Conservation (phyloP, 2,797 vertebrate species). For the Siniperca obscura region DNA sequence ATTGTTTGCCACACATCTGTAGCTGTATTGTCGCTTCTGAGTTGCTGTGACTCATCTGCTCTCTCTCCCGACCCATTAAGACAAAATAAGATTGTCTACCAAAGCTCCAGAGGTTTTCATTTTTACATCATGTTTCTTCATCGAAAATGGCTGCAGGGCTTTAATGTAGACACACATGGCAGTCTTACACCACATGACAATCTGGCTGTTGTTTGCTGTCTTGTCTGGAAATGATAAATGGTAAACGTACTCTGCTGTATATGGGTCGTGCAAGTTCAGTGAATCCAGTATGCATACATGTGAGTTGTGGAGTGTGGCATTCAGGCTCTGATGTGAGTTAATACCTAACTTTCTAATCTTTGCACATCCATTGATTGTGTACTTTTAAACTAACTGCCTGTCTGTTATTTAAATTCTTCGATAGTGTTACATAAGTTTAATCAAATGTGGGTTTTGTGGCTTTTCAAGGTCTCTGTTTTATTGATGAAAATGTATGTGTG, state of each 20-base stretch:
- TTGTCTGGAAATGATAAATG: constrained; percentile 67
- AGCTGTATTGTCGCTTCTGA: neutral
- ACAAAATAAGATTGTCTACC: constrained; percentile 12
- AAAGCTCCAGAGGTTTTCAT: constrained; percentile 14
- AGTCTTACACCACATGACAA: constrained; percentile 7
- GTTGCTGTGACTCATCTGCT: constrained; percentile 1
- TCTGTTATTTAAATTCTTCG: neutral
- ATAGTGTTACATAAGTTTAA: constrained; percentile 5
- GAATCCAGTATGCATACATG: constrained; percentile 3
- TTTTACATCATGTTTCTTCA: neutral
- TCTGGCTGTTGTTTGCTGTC: constrained; percentile 60
- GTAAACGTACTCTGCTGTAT: constrained; percentile 17
- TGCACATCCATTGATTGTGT: constrained; percentile 15
- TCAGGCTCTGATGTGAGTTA: constrained; percentile 50
- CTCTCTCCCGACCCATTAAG: neutral
- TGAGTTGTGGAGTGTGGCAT: neutral
- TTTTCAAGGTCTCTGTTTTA: neutral
- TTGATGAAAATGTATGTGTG: neutral
- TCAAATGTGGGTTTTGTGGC: constrained; percentile 2
- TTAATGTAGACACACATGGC: constrained; percentile 31
- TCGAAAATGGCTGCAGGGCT: constrained; percentile 11
- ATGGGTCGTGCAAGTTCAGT: constrained; percentile 20
- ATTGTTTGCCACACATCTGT: constrained; percentile 12
- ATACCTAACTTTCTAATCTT: constrained; percentile 58
- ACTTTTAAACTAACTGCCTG: neutral